Base-by-base conservation (phyloP, 2,797 vertebrate genomes). In the Tarsius wallacei region DNA sequence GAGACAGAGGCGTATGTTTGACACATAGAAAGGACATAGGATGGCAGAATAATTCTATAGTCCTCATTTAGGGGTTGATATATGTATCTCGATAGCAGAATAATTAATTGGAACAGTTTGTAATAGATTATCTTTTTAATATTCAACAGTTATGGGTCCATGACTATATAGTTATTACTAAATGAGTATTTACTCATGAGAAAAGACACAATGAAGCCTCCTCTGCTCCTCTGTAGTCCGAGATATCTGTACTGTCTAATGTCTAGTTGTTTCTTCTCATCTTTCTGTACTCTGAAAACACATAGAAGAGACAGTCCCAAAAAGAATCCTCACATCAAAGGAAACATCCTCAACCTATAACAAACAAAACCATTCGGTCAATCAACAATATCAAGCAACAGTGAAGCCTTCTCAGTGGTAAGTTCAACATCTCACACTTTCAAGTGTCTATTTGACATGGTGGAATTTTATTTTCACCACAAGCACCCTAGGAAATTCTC, bases 361-460 rank as follows among this genome's bases (percentile, higher is more conserved):
- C 16, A 87, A 91, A 51, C 10, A 87, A 85, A 87, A 87, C 81
- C 9, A 84, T 66, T 87, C 33, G 49, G 47, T 81, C 49, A 92
- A 17, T 80, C 49, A 94, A 74, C 5, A 70, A 51, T 31, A 87
- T 22, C 84, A 59, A 83, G 28, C 47, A 85, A 31, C 8, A 21
- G 19, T 64, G 61, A 93, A 26, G 70, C 6, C 15, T 57, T 78
- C 63, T 88, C 66, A 7, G 13, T 15, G 53, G 24, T 42, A 51
- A 33, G 51, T 42, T 96, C 33, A 92, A 94, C 96, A 53, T 91
- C 24, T 71, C 49, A 74, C 42, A 16, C 21, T 97, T 86, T 83
- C 31, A 95, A 73, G 73, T n/a, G 57, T 82, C 68, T 16, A 31
- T 42, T 90, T 90, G 61, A 59, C 28, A 57, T 31, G 31, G 15